Evolutionary conservation across 2,888 invertebrate genomes (phyloP), one percentile per base, ranked within the genome.

Genomic region (Drosophila cognata): DNA sequence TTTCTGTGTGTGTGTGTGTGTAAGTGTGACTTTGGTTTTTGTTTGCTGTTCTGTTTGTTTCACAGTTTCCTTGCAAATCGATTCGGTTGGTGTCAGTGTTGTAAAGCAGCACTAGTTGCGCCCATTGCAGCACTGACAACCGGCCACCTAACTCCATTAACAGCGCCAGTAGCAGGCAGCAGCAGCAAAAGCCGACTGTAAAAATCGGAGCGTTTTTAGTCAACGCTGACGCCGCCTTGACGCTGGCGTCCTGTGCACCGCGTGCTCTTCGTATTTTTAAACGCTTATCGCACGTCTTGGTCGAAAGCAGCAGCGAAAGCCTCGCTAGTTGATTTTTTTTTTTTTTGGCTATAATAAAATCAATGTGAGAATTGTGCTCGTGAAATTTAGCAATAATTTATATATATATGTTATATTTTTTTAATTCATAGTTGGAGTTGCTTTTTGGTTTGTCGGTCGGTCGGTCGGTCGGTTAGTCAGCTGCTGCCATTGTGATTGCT

Each of bases 81-180:
- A 76, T 79, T 72, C 72, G 48, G 33, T 38, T 38, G 56, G 56
- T 56, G n/a, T 38, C 77, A 77, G 80, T 77, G 80, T 80, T 80
- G 77, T 69, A 77, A 77, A 75, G 80, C 80, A 77, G 74, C 80
- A 80, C 77, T 80, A 80, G 79, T 80, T 80, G 77, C 77, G 71
- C 56, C 68, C 74, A 74, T 68, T 80, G 69, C 80, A 80, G 74
- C 74, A 74, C 78, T 78, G 75, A 29, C 70, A 66, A 58, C 57
- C 52, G 38, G 56, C 33, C 59, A 67, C 57, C 61, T 36, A 60
- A 55, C 35, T 38, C 29, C 57, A 57, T 29, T 41, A 57, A 41
- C 57, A 57, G 56, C 31, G 53, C 21, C 41, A 21, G 25, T 25
- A 28, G 25, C 11, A 50, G 61, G 61, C 58, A 50, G 48, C 25